These are phyloP conservation scores for Microdon myrmicae DNA, from an alignment of 2,888 invertebrate species.

Conservation along the genomic window DNA sequence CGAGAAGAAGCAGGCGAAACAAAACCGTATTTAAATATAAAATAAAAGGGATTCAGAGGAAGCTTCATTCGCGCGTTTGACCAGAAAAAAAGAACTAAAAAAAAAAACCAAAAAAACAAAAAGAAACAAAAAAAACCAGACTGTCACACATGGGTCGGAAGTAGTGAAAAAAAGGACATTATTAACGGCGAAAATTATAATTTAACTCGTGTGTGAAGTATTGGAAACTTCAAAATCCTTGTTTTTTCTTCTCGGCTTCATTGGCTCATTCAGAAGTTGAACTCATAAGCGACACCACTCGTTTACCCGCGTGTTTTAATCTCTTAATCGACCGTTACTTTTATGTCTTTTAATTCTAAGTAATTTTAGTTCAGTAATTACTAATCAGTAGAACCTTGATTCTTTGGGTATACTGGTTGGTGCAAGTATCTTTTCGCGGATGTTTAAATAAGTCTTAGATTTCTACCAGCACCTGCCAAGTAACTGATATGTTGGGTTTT, in stretches of 20 bases:
- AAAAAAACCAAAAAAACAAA: constrained; percentile 25
- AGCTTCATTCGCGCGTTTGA: constrained; percentile 39
- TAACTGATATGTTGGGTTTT: too few species aligned
- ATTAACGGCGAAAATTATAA: constrained; percentile 56
- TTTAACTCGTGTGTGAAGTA: constrained; percentile 54
- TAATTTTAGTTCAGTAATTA: background rate
- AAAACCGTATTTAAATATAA: constrained; percentile 12
- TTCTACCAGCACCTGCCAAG: too few species aligned
- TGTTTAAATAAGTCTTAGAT: too few species aligned
- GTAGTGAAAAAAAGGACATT: constrained; percentile 48
- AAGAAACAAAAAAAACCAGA: constrained; percentile 29
- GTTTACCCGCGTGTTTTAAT: background rate
- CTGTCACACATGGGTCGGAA: constrained; percentile 47
- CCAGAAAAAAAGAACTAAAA: constrained; percentile 12
- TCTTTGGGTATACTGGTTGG: too few species aligned
- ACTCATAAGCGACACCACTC: constrained; percentile 59
- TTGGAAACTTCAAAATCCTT: constrained; percentile 45
- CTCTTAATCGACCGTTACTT: background rate
- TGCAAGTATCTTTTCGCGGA: too few species aligned
- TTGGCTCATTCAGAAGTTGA: constrained; percentile 60
- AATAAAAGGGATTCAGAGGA: constrained; percentile 34
- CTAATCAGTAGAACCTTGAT: too few species aligned
- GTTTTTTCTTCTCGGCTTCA: constrained; percentile 56
- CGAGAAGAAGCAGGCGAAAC: constrained; percentile 39
- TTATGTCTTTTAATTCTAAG: background rate